These are phyloP conservation scores for Scelioninae gen. 1 DNA, from an alignment of 2,888 invertebrate species.

Conservation along the genomic window DNA sequence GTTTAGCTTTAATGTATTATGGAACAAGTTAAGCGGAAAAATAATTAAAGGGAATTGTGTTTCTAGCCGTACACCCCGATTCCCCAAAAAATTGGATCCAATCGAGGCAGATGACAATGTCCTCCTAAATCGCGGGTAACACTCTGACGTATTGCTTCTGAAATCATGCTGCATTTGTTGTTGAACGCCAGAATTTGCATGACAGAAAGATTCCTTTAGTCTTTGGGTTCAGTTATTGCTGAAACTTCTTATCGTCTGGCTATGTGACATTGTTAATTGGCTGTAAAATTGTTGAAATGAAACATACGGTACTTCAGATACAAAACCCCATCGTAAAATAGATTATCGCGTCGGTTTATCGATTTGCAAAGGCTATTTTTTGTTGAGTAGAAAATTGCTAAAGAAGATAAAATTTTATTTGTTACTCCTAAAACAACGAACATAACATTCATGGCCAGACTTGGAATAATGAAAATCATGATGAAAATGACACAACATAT, in stretches of 20 bases:
- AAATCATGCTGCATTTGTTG: constrained; percentile 51
- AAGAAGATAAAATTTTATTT: neutral
- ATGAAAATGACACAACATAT: constrained; percentile 2
- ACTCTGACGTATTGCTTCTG: constrained; percentile 57
- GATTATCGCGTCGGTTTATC: neutral
- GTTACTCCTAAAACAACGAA: neutral
- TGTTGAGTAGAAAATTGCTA: neutral
- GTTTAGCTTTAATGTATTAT: too few species aligned
- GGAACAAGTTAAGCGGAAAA: neutral
- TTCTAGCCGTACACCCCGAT: constrained; percentile 80
- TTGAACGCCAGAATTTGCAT: constrained; percentile 48
- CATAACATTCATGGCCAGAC: constrained; percentile 16
- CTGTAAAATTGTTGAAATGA: neutral
- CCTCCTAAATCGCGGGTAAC: constrained; percentile 80
- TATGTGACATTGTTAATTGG: constrained; percentile 28
- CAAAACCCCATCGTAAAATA: neutral
- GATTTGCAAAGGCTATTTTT: neutral
- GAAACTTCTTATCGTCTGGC: constrained; percentile 25
- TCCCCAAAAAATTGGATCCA: constrained; percentile 81
- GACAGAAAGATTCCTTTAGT: constrained; percentile 35
- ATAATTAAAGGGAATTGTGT: constrained; percentile 73
- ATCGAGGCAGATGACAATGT: constrained; percentile 78
- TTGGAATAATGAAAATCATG: constrained; percentile 4
- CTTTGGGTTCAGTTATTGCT: constrained; percentile 20
- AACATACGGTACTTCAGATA: constrained; percentile 13